A percentile compares a stretch with the other conserved stretches of the same genome.
Conservation (phyloP, 2,113 vertebrate species). For the Clarias gariepinus region DNA sequence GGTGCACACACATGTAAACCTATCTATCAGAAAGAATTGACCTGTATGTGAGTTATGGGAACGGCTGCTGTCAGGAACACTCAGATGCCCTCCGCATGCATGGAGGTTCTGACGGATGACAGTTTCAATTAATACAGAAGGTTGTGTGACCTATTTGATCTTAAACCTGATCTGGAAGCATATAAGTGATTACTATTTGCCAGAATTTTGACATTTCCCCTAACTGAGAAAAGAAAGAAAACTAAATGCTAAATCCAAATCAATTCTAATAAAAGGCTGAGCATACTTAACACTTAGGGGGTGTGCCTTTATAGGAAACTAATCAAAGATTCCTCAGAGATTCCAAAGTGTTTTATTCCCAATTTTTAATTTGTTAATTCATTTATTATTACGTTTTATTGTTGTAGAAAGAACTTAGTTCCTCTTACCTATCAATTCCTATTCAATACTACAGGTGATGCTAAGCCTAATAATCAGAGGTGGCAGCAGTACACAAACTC, state of each 20-base stretch:
- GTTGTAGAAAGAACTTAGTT: background rate
- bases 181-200: background rate
- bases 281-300: background rate
- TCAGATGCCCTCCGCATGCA: conserved; percentile 20
- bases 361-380: background rate
- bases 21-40: conserved; percentile 55
- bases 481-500: too few species aligned
- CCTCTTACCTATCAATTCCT: background rate
- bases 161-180: background rate
- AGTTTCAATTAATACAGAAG: background rate
- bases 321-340: too few species aligned
- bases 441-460: background rate
- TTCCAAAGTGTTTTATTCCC: background rate
- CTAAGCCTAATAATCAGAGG: background rate
- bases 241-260: background rate
- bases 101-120: background rate
- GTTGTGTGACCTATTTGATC: background rate
- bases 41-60: conserved; percentile 46
- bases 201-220: background rate
- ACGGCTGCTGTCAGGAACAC: conserved; percentile 41
- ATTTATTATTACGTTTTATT: background rate
- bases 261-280: too few species aligned
- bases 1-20: conserved; percentile 47
- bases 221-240: background rate
- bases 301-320: background rate